These are phyloP conservation scores for Xiphias gladius DNA, from an alignment of 2,113 vertebrate species.

Conservation along the genomic window DNA sequence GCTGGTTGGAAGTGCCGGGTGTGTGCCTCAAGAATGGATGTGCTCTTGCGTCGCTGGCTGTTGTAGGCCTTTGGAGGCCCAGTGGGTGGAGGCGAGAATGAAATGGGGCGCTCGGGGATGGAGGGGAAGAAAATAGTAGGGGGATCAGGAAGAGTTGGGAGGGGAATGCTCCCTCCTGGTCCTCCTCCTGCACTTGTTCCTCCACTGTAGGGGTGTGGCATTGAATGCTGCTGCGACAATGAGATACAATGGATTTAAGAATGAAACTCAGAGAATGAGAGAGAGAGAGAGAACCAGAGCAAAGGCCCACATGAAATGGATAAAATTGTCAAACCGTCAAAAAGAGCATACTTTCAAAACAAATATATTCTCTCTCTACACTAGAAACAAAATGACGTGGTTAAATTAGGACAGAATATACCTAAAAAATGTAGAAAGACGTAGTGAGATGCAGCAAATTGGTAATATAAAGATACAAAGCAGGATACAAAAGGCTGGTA, in stretches of 20 bases:
- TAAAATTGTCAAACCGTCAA: conserved; percentile 17
- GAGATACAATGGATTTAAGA: conserved; percentile 93
- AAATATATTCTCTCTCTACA: conserved; percentile 22
- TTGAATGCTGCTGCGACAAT: conserved; percentile 94
- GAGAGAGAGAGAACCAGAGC: conserved; percentile 55
- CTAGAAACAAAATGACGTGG: conserved; percentile 20
- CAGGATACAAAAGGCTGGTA: conserved; percentile 20
- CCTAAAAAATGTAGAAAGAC: neutral
- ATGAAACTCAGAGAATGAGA: conserved; percentile 69
- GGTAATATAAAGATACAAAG: conserved; percentile 25
- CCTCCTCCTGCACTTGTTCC: conserved; percentile 82
- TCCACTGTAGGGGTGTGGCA: conserved; percentile 87
- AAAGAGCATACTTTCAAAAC: conserved; percentile 21
- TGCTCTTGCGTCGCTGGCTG: conserved; percentile 96
- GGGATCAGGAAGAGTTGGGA: conserved; percentile 89
- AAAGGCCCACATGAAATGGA: conserved; percentile 59
- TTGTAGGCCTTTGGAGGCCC: conserved; percentile 92
- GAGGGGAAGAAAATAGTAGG: conserved; percentile 91
- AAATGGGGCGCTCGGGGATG: conserved; percentile 94
- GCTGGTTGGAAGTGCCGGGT: conserved; percentile 93
- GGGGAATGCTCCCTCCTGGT: conserved; percentile 75
- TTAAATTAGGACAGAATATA: conserved; percentile 13
- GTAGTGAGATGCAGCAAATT: conserved; percentile 16
- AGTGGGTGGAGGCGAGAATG: conserved; percentile 95
- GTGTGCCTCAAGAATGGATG: conserved; percentile 97